Base-by-base conservation (phyloP, 2,888 invertebrate genomes). In the Gastrophysa polygoni region DNA sequence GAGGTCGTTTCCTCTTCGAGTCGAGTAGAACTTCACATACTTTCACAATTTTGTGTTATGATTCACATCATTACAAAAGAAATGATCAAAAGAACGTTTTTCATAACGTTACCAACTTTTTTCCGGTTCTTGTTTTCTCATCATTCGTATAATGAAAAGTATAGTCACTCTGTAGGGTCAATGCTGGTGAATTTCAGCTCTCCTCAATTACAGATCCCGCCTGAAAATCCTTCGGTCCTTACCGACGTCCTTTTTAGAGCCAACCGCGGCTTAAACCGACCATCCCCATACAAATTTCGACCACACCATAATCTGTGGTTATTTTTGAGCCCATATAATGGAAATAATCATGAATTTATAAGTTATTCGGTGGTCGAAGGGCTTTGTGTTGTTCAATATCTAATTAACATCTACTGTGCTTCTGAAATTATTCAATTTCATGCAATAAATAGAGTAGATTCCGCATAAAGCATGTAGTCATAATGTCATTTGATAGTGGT, bases 151-250 rank as follows among this genome's bases (percentile, higher is more conserved):
- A 75, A 75, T 77, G 73, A 71, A 69, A 75, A 68, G 77, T 75
- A 75, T 73, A 71, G 73, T 77, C 78, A 75, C 75, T 77, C 77
- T 77, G 74, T 72, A 77, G 78, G 79, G 79, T 79, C 79, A 78
- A 72, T 76, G 75, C 75, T 79, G 78, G 77, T 79, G 79, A 78
- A 78, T 80, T 78, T 80, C 77, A 75, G 78, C 78, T 79, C 80
- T 77, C 78, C 79, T 78, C 80, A 79, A 80, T 80, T 79, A 79
- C 78, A 21, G 50, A 57, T 34, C 57, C 57, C 51, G 29, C 46
- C 49, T 32, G 49, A 57, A 48, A 62, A 58, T 52, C 56, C 47
- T 51, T 68, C 67, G 64, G 60, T 58, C 67, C 59, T 67, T 70
- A 67, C 67, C 60, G 61, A 61, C 62, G 54, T 61, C 55, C 61